These are phyloP conservation scores for Isaurus tuberculatus DNA, from an alignment of 92 coral and sea anemone genomes.

Conservation along the genomic window DNA sequence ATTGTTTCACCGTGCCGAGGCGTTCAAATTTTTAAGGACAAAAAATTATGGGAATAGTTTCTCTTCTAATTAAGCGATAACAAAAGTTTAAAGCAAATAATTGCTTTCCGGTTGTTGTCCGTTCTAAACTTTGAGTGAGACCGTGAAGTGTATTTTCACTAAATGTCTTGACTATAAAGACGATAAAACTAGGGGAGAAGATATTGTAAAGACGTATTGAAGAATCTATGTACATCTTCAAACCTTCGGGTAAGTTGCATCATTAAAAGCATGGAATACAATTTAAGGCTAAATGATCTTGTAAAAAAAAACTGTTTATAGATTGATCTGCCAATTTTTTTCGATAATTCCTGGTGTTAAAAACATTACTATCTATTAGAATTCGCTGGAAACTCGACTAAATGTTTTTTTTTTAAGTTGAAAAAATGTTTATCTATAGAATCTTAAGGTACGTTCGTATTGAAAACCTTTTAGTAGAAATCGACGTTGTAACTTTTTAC, in stretches of 20 bases:
- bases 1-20: background rate
- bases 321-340: too few species aligned
- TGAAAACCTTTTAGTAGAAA: too few species aligned
- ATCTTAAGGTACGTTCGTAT: too few species aligned
- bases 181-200: background rate
- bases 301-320: background rate
- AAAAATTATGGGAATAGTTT: background rate
- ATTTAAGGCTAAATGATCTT: too few species aligned
- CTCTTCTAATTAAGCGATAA: background rate
- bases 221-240: background rate
- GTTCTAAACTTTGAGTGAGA: background rate
- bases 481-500: too few species aligned
- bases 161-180: background rate
- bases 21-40: background rate
- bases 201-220: background rate
- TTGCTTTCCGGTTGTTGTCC: background rate
- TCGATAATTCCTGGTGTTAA: too few species aligned
- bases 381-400: too few species aligned
- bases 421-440: too few species aligned
- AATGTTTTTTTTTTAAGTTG: too few species aligned
- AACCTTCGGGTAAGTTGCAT: background rate
- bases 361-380: too few species aligned
- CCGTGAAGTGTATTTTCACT: background rate
- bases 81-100: background rate
- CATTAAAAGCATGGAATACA: background rate